These are phyloP conservation scores for Aphrocallistes beatrix DNA, from an alignment of 37 sponge, comb jelly and placozoan genomes.

Conservation along the genomic window DNA sequence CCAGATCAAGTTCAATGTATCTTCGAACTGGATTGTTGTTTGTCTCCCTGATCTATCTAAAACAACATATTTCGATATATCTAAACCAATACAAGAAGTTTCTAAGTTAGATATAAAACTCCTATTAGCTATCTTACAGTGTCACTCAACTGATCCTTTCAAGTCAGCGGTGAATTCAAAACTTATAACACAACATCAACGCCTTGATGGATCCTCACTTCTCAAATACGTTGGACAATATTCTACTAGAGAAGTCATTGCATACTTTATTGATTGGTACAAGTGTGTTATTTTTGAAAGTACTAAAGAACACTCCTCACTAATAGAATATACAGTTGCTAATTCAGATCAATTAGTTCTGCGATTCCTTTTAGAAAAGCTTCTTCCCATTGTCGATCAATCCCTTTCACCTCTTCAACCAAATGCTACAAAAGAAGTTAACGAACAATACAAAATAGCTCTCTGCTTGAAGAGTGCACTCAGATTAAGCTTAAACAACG, in stretches of 20 bases:
- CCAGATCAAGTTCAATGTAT: background rate
- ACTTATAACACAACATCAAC: background rate
- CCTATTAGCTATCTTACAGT: background rate
- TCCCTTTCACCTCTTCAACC: background rate
- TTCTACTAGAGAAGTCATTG: background rate
- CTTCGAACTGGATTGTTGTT: background rate
- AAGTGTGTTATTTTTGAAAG: background rate
- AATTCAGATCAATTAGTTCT: background rate
- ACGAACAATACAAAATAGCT: background rate
- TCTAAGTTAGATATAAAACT: background rate
- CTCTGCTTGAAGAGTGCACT: background rate
- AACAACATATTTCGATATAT: no score
- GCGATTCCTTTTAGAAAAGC: background rate
- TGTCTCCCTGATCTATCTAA: background rate
- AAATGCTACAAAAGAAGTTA: background rate
- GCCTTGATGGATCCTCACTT: background rate
- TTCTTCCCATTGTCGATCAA: no score
- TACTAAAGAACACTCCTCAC: background rate
- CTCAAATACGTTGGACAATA: background rate
- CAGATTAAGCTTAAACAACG: background rate
- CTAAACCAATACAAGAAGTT: background rate
- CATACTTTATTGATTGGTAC: background rate
- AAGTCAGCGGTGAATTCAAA: background rate
- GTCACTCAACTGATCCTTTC: constrained; percentile 3
- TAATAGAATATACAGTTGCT: background rate